Base-by-base conservation (phyloP, 2,797 vertebrate genomes). In the Naso thynnoides region DNA sequence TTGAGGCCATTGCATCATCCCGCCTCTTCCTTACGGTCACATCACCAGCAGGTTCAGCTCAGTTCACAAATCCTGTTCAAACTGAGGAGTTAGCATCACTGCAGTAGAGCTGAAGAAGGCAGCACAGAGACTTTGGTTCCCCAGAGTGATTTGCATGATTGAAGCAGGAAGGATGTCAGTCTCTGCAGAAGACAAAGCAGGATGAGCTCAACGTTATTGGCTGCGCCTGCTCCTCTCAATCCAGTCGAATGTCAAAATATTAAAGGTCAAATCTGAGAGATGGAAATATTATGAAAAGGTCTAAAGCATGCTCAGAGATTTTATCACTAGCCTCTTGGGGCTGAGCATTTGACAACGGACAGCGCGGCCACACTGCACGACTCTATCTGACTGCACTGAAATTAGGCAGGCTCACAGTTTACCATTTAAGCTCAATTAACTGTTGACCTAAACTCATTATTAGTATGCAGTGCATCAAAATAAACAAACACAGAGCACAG, bases 191-290 rank as follows among this genome's bases (percentile, higher is more conserved):
- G 80, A 82, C 54, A 59, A 81, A 81, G 77, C 63, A 45, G 69
- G 79, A 86, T 49, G 70, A 86, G 79, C 86, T 86, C 77, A 81
- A 48, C 76, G 66, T 86, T 86, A 90, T 86, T 85, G 81, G 73
- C 80, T 66, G 64, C 62, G 48, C 58, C 80, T 70, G 87, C 68
- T 83, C 58, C 70, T 78, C 78, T 86, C 81, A 71, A 78, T 86
- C 81, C 85, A 86, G 77, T 75, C 45, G 49, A 83, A 80, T 91
- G 88, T 88, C 93, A 92, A 92, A 93, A 91, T 89, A 91, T 86
- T 76, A 93, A 94, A 94, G 92, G 92, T 94, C 91, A 91, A 86
- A 85, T 77, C 66, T 82, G 86, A 93, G 80, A 75, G 88, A 93
- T 91, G 88, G 89, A 89, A 88, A 91, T 89, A 85, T 88, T 88